Evolutionary conservation across 2,113 vertebrate species (phyloP).

Genomic region (Numida meleagris): DNA sequence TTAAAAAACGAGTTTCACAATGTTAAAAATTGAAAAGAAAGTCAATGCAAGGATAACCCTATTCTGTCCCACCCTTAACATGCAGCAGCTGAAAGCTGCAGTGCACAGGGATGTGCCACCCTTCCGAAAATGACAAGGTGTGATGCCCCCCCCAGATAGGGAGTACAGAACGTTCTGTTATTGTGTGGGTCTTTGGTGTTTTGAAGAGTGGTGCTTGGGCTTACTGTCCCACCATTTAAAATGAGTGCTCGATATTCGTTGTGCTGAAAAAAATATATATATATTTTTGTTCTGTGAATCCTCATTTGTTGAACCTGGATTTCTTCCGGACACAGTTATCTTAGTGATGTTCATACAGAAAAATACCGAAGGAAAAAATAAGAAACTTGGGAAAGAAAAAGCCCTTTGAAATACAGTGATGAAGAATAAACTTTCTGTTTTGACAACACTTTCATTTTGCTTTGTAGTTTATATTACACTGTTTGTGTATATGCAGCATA

Average conservation of each 20-base stretch:
- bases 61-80: not conserved
- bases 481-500: not conserved
- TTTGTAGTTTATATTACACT: not conserved
- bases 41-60: not conserved
- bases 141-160: not conserved
- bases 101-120: too few relatives aligned
- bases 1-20: not conserved
- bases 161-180: not conserved
- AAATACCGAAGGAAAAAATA: not conserved
- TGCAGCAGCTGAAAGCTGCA: not conserved
- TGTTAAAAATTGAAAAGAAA: not conserved
- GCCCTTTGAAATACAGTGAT: not conserved
- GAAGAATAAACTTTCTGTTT: not conserved
- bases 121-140: too few relatives aligned
- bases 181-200: not conserved
- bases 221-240: not conserved
- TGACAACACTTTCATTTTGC: not conserved
- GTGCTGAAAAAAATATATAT: not conserved
- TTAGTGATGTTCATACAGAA: not conserved
- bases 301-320: not conserved
- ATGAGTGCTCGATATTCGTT: not conserved
- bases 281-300: not conserved
- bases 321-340: not conserved
- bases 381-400: not conserved
- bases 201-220: too few relatives aligned